Percentiles rank a stretch among this genome's conserved stretches.
Evolutionary conservation across 1,140 invertebrate genomes (phyloP).

Genomic region (Heliconius himera): DNA sequence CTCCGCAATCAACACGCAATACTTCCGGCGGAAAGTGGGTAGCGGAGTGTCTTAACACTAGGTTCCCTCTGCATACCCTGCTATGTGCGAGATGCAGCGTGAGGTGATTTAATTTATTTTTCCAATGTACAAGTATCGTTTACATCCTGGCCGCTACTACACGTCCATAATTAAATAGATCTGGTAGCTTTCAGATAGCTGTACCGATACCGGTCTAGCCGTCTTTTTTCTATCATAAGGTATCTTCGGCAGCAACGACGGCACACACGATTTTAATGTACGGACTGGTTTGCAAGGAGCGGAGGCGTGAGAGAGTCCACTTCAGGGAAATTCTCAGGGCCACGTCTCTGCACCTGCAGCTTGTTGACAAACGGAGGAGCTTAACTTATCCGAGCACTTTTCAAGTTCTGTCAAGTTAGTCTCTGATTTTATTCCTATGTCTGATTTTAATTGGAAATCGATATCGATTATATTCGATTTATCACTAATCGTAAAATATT

Average conservation of each 20-base stretch:
- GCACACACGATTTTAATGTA: slow-evolving; percentile 69
- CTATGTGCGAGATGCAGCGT: no score
- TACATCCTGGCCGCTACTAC: slow-evolving; percentile 16
- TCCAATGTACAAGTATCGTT: not conserved
- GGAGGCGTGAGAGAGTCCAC: slow-evolving; percentile 76
- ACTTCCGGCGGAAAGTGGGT: no score
- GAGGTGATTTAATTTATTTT: no score
- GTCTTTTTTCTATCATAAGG: slow-evolving; percentile 44
- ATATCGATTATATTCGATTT: slow-evolving; percentile 8
- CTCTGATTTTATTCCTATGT: slow-evolving; percentile 20
- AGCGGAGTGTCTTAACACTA: no score
- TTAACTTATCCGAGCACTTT: slow-evolving; percentile 63
- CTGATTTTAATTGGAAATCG: slow-evolving; percentile 35
- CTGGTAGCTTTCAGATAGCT: slow-evolving; percentile 35
- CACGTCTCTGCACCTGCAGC: slow-evolving; percentile 65
- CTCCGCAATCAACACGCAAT: no score
- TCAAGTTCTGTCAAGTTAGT: slow-evolving; percentile 65
- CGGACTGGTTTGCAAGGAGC: slow-evolving; percentile 67
- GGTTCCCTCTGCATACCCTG: no score
- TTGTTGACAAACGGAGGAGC: slow-evolving; percentile 61
- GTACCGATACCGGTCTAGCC: slow-evolving; percentile 34
- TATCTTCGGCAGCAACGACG: slow-evolving; percentile 59
- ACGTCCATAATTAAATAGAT: slow-evolving; percentile 34
- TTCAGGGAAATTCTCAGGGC: slow-evolving; percentile 66
- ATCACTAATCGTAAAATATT: not conserved